Evolutionary conservation across 2,888 invertebrate species (phyloP), one percentile per base, ranked within the genome.

Genomic region (Trichogramma dendrolimi): DNA sequence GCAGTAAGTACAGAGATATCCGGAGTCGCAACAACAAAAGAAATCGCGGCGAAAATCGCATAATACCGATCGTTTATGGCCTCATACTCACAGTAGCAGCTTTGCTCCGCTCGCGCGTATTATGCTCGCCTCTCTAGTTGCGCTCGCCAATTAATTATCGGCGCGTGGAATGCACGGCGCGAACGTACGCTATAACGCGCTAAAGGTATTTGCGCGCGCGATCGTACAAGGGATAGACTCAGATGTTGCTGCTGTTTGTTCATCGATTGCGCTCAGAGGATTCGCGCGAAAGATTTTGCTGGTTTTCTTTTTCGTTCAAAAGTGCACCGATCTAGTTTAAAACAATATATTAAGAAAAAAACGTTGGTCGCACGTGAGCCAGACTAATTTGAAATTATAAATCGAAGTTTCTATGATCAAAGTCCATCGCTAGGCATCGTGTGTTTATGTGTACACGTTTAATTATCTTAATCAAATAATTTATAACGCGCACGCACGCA

Each of bases 391-490:
- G 8, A 50, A 50, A 8, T 50, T 10, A 8, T 11, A 50, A 27
- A 39, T 6, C 14, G 39, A 27, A 44, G 49, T 42, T 57, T 43
- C 56, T 57, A 38, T 42, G 42, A 56, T 56, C 42, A 40, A 43
- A 51, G 50, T 27, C 27, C 27, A 27, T 27, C 27, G 27, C 27
- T 27, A 27, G 27, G 27, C 50, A 8, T 42, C n/a, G 14, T n/a
- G 47, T 54, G 43, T 55, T 43, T 54, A 27, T 27, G 27, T 27
- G 27, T 27, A 27, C 27, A 27, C 27, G 40, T 55, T 50, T 55
- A 47, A 49, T 54, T 55, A 51, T 47, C 8, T 42, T 55, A 61
- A 56, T 49, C 27, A 56, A 56, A 51, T 61, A 56, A 61, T 61
- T 56, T 50, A 27, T 14, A n/a, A 27, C 27, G 27, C 27, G 27